These are phyloP conservation scores for Platynereis dumerilii DNA, from an alignment of 2,888 invertebrate species.

Conservation along the genomic window DNA sequence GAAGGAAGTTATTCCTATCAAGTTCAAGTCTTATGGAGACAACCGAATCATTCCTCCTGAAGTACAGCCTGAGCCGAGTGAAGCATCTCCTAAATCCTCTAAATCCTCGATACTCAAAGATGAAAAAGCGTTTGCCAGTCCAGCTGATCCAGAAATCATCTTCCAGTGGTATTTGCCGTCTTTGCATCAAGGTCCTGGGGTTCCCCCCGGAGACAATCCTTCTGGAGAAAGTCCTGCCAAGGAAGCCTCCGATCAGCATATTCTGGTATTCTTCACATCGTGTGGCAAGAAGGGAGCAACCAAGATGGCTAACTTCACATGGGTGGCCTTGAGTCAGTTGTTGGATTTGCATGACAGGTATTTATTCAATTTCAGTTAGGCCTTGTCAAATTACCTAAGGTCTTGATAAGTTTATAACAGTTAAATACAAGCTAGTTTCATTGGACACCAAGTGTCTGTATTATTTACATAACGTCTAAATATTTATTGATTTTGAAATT, in stretches of 20 bases:
- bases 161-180: slow-evolving; percentile 50
- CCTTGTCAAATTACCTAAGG: no score
- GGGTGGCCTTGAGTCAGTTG: slow-evolving; percentile 46
- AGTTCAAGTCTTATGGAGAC: slow-evolving; percentile 19
- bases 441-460: no score
- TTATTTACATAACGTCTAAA: no score
- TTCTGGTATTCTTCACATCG: slow-evolving; percentile 49
- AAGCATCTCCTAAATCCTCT: slow-evolving; percentile 19
- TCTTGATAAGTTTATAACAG: no score
- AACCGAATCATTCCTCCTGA: slow-evolving; percentile 12
- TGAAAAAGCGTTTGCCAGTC: slow-evolving; percentile 43
- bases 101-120: slow-evolving; percentile 37
- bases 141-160: slow-evolving; percentile 48
- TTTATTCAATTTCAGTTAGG: no score
- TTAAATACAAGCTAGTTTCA: no score
- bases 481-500: no score
- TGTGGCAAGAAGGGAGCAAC: slow-evolving; percentile 37
- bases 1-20: slow-evolving; percentile 1
- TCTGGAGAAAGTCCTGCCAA: slow-evolving; percentile 18
- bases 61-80: neutral
- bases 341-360: slow-evolving; percentile 32
- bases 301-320: slow-evolving; percentile 39
- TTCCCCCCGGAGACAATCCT: no score
- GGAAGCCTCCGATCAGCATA: slow-evolving; percentile 34
- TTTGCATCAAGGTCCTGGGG: slow-evolving; percentile 21